Percentiles rank a stretch among this genome's conserved stretches.
These are phyloP conservation scores for Paramuricea clavata DNA, from an alignment of 92 coral and sea anemone genomes.

Conservation along the genomic window DNA sequence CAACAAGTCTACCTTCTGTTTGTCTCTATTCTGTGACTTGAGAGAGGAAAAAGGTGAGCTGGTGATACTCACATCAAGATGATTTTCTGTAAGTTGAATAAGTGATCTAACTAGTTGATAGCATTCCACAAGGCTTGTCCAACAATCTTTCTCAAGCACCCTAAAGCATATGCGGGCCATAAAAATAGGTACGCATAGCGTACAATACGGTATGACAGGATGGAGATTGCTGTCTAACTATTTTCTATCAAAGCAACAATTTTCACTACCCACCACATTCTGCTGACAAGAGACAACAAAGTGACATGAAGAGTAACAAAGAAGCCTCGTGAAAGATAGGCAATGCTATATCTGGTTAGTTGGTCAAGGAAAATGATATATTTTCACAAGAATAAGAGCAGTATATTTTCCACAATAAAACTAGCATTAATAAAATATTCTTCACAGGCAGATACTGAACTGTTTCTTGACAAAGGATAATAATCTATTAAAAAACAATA, in stretches of 20 bases:
- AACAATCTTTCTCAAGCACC: conserved; percentile 72
- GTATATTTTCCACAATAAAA: background rate
- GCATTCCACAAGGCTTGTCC: conserved; percentile 54
- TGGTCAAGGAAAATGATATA: background rate
- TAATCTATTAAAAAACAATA: background rate
- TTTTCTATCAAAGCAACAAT: background rate
- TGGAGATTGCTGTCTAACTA: background rate
- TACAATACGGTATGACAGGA: background rate
- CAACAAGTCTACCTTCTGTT: no score
- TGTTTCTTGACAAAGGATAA: conserved; percentile 32
- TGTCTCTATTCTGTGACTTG: no score
- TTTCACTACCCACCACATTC: conserved; percentile 74
- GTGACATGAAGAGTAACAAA: conserved; percentile 76
- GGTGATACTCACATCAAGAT: background rate
- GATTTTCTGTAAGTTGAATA: background rate
- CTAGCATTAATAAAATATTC: background rate
- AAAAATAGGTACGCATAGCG: background rate
- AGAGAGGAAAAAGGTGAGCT: no score
- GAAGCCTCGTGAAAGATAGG: conserved; percentile 66
- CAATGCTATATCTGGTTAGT: conserved; percentile 38
- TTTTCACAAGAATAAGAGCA: background rate
- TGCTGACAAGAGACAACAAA: conserved; percentile 61
- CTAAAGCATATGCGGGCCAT: conserved; percentile 24
- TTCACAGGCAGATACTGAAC: conserved; percentile 30
- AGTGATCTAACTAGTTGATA: conserved; percentile 49